Evolutionary conservation across 2,113 vertebrate genomes (phyloP).

Genomic region (Phalacrocorax aristotelis): DNA sequence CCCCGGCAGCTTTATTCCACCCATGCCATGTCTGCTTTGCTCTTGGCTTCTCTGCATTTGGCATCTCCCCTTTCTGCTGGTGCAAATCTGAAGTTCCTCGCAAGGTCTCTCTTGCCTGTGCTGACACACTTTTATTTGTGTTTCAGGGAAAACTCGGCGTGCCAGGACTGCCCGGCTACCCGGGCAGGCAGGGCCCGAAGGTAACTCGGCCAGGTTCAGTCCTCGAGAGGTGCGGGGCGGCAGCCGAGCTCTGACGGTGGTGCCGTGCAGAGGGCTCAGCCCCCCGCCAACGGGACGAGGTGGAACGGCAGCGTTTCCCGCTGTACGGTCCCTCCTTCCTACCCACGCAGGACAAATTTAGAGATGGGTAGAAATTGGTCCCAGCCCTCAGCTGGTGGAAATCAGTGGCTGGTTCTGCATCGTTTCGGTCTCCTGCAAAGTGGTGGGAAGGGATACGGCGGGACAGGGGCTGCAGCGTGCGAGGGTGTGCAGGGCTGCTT

Average conservation of each 20-base stretch:
- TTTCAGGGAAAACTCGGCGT: conserved; percentile 95
- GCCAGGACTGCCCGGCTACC: conserved; percentile 93
- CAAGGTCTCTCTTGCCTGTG: background rate
- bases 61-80: background rate
- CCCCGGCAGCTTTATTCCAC: background rate
- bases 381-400: background rate
- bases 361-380: background rate
- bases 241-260: accelerated
- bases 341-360: accelerated
- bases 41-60: background rate
- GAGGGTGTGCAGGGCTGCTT: background rate
- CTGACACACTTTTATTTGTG: background rate
- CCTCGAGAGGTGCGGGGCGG: accelerated
- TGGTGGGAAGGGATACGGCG: background rate
- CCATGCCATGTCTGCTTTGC: accelerated
- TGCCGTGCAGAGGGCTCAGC: background rate
- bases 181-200: conserved; percentile 96
- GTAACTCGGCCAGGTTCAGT: conserved; percentile 39
- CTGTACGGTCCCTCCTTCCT: background rate
- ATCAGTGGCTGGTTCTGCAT: background rate
- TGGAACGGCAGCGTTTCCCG: background rate
- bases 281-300: accelerated
- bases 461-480: background rate
- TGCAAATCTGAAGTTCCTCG: background rate
- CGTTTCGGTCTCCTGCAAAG: background rate